Percentiles rank a stretch among this genome's conserved stretches.
phyloP scores from a whole-genome alignment of 2,888 invertebrate genomes.

The Augiades crinisus region DNA sequence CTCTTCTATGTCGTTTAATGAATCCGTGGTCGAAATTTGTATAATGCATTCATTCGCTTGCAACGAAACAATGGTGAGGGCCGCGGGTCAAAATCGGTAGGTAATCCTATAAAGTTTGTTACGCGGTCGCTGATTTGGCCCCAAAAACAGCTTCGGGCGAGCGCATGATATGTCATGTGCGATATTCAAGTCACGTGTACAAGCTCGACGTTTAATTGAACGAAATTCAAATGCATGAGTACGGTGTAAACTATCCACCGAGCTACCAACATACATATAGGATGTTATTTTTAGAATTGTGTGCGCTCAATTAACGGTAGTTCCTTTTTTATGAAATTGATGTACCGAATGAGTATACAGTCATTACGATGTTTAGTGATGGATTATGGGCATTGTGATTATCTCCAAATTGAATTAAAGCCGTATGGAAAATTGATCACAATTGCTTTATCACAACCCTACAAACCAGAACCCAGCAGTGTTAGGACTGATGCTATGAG shows the following conservation, averaged over 20 bases:
- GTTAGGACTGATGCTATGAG: no score
- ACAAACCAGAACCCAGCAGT: no score
- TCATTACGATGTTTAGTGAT: no score
- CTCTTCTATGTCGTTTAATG: no score
- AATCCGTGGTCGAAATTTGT: not conserved
- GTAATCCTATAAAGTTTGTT: constrained; percentile 37
- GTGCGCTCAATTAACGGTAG: constrained; percentile 2
- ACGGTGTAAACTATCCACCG: constrained; percentile 20
- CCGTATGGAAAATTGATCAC: no score
- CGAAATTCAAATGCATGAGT: constrained; percentile 28
- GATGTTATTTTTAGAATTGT: constrained; percentile 5
- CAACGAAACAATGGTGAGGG: constrained; percentile 35
- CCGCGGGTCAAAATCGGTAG: constrained; percentile 26
- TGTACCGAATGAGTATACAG: no score
- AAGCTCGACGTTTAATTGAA: constrained; percentile 19
- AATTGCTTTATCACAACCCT: no score
- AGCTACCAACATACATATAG: not conserved
- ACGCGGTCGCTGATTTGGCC: constrained; percentile 37
- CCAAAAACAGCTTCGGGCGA: constrained; percentile 34
- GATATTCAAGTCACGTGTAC: constrained; percentile 25
- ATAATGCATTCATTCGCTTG: not conserved
- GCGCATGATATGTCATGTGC: constrained; percentile 24
- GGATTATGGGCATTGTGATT: no score
- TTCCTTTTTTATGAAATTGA: not conserved
- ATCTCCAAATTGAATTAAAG: no score